These are phyloP conservation scores for Thripadectes ignobilis DNA, from an alignment of 2,797 vertebrate species.

Conservation along the genomic window DNA sequence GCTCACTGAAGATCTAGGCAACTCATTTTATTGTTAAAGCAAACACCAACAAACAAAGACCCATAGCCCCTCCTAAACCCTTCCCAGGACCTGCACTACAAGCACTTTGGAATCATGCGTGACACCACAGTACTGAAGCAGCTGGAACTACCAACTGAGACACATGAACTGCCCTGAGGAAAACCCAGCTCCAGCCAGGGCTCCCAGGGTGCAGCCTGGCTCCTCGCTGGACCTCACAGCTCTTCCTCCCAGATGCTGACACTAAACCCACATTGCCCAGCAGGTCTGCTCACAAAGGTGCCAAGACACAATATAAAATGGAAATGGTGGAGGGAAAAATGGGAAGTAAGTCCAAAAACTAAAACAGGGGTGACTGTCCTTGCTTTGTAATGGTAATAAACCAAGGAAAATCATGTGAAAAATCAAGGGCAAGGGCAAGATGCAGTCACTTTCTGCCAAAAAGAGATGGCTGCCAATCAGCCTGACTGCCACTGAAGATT, in stretches of 20 bases:
- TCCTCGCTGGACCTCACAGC: background rate
- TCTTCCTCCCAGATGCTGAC: background rate
- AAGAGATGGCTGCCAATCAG: background rate
- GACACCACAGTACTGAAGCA: background rate
- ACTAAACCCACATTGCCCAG: background rate
- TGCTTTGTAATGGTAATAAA: background rate
- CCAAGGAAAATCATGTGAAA: background rate
- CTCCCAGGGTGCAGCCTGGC: background rate
- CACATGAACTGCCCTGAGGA: rapidly evolving
- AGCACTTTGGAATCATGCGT: background rate
- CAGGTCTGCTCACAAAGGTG: background rate
- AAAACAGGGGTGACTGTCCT: background rate
- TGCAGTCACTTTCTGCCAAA: background rate
- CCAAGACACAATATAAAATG: background rate
- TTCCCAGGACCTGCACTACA: background rate
- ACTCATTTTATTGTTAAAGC: background rate
- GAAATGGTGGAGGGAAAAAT: background rate
- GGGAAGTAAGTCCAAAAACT: background rate
- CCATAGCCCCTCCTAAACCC: background rate
- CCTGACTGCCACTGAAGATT: background rate
- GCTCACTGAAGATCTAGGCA: background rate
- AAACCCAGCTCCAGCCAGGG: background rate
- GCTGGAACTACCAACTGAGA: background rate
- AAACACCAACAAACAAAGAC: background rate
- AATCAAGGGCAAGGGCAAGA: background rate